These are phyloP conservation scores for Pipra filicauda DNA, from an alignment of 2,113 vertebrate species.

Conservation along the genomic window DNA sequence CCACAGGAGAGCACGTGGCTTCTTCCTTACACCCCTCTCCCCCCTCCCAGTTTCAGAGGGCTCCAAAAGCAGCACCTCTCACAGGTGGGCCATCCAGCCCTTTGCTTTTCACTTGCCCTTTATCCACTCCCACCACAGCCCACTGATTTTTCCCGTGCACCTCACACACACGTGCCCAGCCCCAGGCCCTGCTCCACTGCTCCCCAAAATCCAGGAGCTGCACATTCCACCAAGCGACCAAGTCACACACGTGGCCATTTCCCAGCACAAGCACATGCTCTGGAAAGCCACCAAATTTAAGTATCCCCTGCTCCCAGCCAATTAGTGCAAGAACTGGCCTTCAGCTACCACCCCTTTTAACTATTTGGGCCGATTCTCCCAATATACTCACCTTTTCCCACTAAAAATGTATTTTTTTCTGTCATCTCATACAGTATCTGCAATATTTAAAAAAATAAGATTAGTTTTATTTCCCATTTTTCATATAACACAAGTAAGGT, in stretches of 20 bases:
- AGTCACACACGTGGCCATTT: fast-evolving
- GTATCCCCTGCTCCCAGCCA: fast-evolving
- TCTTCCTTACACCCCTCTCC: fast-evolving
- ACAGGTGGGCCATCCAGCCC: neutral
- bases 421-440: neutral
- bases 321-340: fast-evolving
- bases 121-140: fast-evolving
- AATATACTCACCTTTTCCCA: neutral
- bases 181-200: fast-evolving
- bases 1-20: fast-evolving
- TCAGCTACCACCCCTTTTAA: no score
- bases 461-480: fast-evolving
- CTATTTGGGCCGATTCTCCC: neutral
- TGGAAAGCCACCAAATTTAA: fast-evolving
- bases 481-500: fast-evolving
- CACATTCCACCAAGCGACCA: fast-evolving
- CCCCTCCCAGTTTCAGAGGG: fast-evolving
- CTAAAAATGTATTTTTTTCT: fast-evolving
- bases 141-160: fast-evolving
- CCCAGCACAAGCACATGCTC: fast-evolving
- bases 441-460: fast-evolving
- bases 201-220: fast-evolving
- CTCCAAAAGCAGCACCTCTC: neutral
- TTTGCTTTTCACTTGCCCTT: fast-evolving
- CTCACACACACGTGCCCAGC: fast-evolving